These are phyloP conservation scores for Dissostichus mawsoni DNA, from an alignment of 2,113 vertebrate species.

Conservation along the genomic window DNA sequence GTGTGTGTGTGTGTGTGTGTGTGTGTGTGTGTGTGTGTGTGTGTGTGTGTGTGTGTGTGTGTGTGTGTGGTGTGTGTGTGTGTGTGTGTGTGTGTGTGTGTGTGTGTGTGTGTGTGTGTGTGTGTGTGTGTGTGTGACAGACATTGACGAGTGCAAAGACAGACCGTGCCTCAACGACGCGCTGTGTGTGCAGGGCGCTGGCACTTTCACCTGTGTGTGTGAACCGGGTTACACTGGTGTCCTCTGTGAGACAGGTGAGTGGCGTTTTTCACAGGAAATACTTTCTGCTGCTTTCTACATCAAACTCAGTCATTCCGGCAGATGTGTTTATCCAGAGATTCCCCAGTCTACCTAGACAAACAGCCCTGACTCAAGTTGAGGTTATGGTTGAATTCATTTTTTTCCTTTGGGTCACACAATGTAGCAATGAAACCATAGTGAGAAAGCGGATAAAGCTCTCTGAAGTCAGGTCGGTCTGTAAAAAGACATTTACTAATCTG, in stretches of 20 bases:
- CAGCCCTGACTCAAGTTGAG: conserved; percentile 34
- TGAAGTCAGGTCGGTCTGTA: conserved; percentile 28
- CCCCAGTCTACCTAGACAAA: conserved; percentile 50
- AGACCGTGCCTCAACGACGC: conserved; percentile 80
- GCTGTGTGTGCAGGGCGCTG: conserved; percentile 77
- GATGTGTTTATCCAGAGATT: conserved; percentile 59
- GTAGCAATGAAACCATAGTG: conserved; percentile 21
- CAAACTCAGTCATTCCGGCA: conserved; percentile 64
- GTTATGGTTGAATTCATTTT: conserved; percentile 48
- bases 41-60: conserved; percentile 54
- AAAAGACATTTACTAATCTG: conserved; percentile 30
- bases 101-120: conserved; percentile 58
- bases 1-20: conserved; percentile 65
- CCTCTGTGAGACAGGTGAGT: conserved; percentile 85
- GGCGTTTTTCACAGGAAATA: conserved; percentile 50
- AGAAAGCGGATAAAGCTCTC: conserved; percentile 45
- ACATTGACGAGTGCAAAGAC: conserved; percentile 83
- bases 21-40: conserved; percentile 54
- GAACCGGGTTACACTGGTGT: conserved; percentile 78
- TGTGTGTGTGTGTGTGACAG: conserved; percentile 72
- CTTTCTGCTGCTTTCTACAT: conserved; percentile 72
- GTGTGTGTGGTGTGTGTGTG: conserved; percentile 57
- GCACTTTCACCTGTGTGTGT: conserved; percentile 83
- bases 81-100: conserved; percentile 58
- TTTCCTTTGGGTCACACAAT: conserved; percentile 31